Evolutionary conservation across 64 coral and sea anemone species (phyloP), one percentile per base, ranked within the genome.

Genomic region (Pocillopora damicornis): DNA sequence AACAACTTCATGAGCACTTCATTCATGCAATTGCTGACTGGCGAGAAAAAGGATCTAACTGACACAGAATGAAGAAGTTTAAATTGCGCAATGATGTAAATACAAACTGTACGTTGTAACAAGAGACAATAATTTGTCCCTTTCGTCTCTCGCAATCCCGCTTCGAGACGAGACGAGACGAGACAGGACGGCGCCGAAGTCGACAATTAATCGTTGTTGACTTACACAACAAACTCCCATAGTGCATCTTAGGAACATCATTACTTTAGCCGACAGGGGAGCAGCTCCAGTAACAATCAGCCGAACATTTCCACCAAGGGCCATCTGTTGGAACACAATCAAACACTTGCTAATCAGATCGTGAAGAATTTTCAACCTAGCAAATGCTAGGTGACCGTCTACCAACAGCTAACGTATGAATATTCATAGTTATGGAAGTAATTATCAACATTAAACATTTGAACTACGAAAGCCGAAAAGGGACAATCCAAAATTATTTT

Each of bases 141-240:
- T 51, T 51, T 51, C 42, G 42, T 51, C 42, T 51, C 42, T 51
- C 42, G 42, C 42, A 51, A 51, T 51, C 42, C 42, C 42, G 42
- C 42, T 51, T 7, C 42, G 42, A 7, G 42, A 51, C 7, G 7
- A 7, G 42, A 51, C 42, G 42, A 7, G 42, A 51, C 42, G 42
- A 51, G 42, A 4, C 7, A 4, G 42, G 30, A 51, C 3, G 2
- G 42, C 42, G 42, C 30, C 30, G 30, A 30, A 51, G 42, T 51
- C 42, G 42, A 51, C 7, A 51, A 51, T 51, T 7, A 51, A 51
- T 61, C 9, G 60, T 15, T 61, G 61, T 63, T 10, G 18, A 85
- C 92, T 94, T 79, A 98, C 95, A 67, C 83, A 58, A 75, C 92
- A 98, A 23, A 38, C 11, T 37, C 95, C 95, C 82, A 98, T 75